Evolutionary conservation across 2,797 vertebrate species (phyloP).

Genomic region (Notamacropus eugenii): DNA sequence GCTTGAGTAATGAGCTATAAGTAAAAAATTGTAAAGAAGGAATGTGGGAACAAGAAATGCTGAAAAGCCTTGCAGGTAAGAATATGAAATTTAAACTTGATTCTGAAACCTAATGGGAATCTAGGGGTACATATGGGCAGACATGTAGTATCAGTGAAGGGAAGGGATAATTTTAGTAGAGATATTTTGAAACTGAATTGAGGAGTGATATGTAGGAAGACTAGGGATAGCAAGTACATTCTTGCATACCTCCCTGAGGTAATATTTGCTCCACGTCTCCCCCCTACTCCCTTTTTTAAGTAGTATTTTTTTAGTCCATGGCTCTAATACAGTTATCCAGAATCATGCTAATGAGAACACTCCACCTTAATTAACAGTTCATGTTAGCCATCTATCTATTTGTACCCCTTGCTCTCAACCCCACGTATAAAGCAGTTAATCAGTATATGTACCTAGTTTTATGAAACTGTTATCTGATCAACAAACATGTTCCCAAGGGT

Average conservation of each 20-base stretch:
- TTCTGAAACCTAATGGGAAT: neutral
- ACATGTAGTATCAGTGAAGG: neutral
- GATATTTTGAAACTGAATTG: neutral
- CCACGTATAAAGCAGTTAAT: neutral
- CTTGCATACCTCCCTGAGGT: neutral
- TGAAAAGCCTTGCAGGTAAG: neutral
- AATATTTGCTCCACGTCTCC: neutral
- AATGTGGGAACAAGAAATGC: neutral
- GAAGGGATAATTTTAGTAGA: neutral
- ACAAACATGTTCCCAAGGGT: too few species aligned
- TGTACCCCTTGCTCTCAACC: neutral
- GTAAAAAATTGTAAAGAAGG: neutral
- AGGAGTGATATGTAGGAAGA: neutral
- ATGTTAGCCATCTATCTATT: neutral
- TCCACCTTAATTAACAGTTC: neutral
- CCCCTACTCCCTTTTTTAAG: too few species aligned
- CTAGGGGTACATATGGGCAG: neutral
- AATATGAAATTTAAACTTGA: neutral
- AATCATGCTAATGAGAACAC: neutral
- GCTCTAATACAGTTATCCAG: neutral
- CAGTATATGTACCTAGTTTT: neutral
- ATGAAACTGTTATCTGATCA: too few species aligned
- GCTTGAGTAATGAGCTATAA: neutral
- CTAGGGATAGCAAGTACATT: neutral
- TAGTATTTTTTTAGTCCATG: neutral